Percentiles rank a stretch among this genome's conserved stretches.
These are phyloP conservation scores for Orestias chungarensis DNA, from an alignment of 2,797 vertebrate species.

Conservation along the genomic window DNA sequence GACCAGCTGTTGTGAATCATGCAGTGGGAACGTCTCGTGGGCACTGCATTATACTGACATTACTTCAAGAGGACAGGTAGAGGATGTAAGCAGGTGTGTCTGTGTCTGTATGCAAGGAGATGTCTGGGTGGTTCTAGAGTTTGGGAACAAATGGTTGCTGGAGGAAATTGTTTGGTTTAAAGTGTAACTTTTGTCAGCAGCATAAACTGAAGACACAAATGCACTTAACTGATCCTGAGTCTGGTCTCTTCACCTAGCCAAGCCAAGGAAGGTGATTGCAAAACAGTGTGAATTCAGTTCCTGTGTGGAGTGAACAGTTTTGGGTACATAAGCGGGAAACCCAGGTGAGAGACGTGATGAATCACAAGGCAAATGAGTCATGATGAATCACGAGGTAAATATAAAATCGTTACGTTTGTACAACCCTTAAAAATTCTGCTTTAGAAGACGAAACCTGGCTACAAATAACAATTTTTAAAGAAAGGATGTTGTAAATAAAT, in stretches of 20 bases:
- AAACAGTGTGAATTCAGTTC: constrained; percentile 14
- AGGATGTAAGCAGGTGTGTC: constrained; percentile 27
- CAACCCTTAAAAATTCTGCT: not conserved
- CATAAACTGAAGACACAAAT: constrained; percentile 29
- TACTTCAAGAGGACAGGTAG: constrained; percentile 51
- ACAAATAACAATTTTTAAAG: not conserved
- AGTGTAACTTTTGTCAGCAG: constrained; percentile 52
- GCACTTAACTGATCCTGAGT: constrained; percentile 24
- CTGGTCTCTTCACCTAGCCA: constrained; percentile 31
- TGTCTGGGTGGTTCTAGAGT: constrained; percentile 38
- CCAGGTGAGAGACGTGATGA: not conserved
- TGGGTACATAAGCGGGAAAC: not conserved
- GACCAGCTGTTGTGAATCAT: constrained; percentile 70
- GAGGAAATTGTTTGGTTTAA: constrained; percentile 52
- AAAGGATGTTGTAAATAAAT: not conserved
- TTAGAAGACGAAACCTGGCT: too few species aligned
- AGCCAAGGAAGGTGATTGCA: not conserved
- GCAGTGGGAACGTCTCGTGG: constrained; percentile 45
- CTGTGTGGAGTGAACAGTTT: not conserved
- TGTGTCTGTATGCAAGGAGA: constrained; percentile 21
- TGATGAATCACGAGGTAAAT: not conserved
- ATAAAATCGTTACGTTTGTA: not conserved
- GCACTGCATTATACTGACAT: constrained; percentile 54
- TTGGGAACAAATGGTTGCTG: constrained; percentile 48
- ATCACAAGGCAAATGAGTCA: not conserved